Base-by-base conservation (phyloP, 2,113 vertebrate species). In the Cololabis saira region DNA sequence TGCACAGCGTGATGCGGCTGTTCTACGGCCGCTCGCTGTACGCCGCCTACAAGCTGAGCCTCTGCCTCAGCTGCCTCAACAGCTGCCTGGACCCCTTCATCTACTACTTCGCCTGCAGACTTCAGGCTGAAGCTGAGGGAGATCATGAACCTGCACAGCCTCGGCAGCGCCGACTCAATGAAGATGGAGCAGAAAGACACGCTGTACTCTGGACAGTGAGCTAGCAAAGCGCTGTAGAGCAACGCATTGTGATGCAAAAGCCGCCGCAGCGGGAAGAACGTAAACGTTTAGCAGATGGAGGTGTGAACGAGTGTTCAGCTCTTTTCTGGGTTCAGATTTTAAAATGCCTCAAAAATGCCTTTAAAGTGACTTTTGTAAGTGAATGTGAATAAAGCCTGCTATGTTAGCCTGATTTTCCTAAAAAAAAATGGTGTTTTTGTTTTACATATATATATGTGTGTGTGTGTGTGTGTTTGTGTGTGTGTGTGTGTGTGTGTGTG, bases 41-140 rank as follows among this genome's bases (percentile, higher is more conserved):
- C 66, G 90, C 87, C 74, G 90, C 91, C 43, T 99, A 99, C 86
- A 99, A 99, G 71, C 80, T 98, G 17, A 90, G 93, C 0, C 92
- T 99, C 1, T 94, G 94, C 37, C 89, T 98, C 21, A 97, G 96
- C 74, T 97, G 96, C 79, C 47, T 98, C 30, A 97, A 97, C 62
- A 98, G 95, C 80, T 98, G 96, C 76, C 75, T 98, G 4, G 97
- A 98, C 61, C 97, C 97, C 1, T 98, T 99, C 74, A 95, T 98
- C 69, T 98, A 98, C 62, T 99, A 98, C 76, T 96, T 99, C 68
- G 96, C 96, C n/a, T n/a, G n/a, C n/a, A n/a, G n/a, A n/a, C n/a
- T n/a, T n/a, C n/a, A n/a, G n/a, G n/a, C n/a, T n/a, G n/a, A n/a
- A n/a, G n/a, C n/a, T n/a, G n/a, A n/a, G n/a, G n/a, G n/a, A n/a